Conservation (phyloP, 2,888 invertebrate species). For the Caenorhabditis afra region DNA sequence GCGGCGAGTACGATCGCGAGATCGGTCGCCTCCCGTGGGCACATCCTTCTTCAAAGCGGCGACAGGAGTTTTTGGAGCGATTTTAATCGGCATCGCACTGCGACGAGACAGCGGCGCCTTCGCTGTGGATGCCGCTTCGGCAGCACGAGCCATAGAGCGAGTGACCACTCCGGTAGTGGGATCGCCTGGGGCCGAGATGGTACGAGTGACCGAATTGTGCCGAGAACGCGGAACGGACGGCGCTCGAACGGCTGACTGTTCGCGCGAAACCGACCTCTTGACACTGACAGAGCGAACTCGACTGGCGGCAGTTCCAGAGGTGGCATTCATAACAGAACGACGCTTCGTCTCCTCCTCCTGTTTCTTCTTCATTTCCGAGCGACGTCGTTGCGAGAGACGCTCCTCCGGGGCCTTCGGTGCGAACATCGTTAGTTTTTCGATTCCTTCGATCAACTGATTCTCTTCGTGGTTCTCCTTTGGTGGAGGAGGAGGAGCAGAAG, state of each 20-base stretch:
- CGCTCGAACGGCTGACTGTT: conserved; percentile 9
- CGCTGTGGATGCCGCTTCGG: conserved; percentile 7
- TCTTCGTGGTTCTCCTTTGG: conserved; percentile 9
- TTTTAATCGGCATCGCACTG: conserved; percentile 51
- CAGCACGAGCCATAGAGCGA: conserved; percentile 47
- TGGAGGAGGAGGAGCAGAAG: not conserved
- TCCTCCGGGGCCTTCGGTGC: conserved; percentile 51
- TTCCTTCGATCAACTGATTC: conserved; percentile 28
- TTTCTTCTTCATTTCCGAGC: conserved; percentile 51
- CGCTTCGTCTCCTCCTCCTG: conserved; percentile 31
- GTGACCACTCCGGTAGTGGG: conserved; percentile 41
- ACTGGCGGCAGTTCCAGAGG: not conserved
- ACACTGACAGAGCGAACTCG: conserved; percentile 37
- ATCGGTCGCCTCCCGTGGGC: conserved; percentile 19
- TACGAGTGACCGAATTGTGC: conserved; percentile 30
- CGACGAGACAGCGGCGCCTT: conserved; percentile 36
- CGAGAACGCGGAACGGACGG: conserved; percentile 17
- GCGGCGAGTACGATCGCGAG: conserved; percentile 57
- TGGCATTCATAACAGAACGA: conserved; percentile 1
- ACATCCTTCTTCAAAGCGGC: not conserved
- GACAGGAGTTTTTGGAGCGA: conserved; percentile 40
- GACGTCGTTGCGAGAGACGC: conserved; percentile 53
- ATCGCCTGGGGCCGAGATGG: conserved; percentile 19
- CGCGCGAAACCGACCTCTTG: conserved; percentile 24
- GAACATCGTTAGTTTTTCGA: conserved; percentile 48